Evolutionary conservation across 2,888 invertebrate genomes (phyloP).

Genomic region (Morpho helenor): DNA sequence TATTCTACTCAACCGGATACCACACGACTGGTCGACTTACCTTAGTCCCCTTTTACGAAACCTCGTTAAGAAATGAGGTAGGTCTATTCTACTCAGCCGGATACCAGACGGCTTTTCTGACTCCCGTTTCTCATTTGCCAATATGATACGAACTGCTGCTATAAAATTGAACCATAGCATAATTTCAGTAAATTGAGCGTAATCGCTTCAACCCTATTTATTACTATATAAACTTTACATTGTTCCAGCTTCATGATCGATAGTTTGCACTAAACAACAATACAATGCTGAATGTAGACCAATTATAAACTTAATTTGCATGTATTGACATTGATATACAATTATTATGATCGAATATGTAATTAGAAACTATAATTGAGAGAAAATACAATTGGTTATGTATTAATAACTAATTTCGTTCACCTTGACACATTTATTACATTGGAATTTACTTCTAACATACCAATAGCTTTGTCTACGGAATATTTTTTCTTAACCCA

Average conservation of each 20-base stretch:
- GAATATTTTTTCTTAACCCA: no score
- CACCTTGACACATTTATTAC: conserved; percentile 20
- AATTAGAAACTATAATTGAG: conserved; percentile 17
- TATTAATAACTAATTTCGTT: conserved; percentile 11
- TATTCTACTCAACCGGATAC: no score
- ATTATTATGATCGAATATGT: conserved; percentile 18
- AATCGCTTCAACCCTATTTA: conserved; percentile 2
- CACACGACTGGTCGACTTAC: no score
- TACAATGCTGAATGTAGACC: conserved; percentile 20
- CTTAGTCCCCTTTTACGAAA: no score
- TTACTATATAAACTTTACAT: conserved; percentile 19
- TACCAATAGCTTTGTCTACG: not conserved
- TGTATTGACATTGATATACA: conserved; percentile 24
- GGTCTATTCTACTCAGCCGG: no score
- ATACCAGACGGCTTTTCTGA: no score
- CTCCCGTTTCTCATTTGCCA: no score
- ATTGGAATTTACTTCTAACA: conserved; percentile 3
- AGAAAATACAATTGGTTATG: conserved; percentile 6
- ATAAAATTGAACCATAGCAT: no score
- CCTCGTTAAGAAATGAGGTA: no score
- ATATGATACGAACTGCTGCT: no score
- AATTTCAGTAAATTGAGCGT: no score
- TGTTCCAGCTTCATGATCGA: conserved; percentile 37
- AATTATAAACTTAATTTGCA: conserved; percentile 24
- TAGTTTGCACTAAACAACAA: conserved; percentile 22